phyloP scores from a whole-genome alignment of 2,113 vertebrate genomes.

The Amia ocellicauda region DNA sequence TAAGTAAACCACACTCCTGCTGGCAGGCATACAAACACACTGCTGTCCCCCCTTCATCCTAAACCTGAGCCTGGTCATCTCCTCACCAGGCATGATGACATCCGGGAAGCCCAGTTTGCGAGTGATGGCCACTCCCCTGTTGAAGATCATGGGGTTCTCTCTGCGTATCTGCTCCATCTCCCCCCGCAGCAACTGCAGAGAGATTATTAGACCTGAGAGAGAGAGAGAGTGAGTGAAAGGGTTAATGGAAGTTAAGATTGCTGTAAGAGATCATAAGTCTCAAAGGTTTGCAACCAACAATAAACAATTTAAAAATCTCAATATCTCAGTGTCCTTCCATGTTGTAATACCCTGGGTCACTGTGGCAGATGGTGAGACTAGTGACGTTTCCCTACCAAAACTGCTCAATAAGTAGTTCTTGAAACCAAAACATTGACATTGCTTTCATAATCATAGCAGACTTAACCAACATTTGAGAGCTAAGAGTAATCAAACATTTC shows the following conservation, averaged over 20 bases:
- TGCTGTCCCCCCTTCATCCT: background rate
- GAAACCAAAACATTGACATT: no score
- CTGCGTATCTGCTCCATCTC: slow-evolving; percentile 93
- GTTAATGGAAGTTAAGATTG: background rate
- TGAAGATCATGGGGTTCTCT: slow-evolving; percentile 89
- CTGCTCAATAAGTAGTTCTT: no score
- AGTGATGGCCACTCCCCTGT: slow-evolving; percentile 81
- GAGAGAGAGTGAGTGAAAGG: slow-evolving; percentile 20
- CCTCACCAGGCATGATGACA: slow-evolving; percentile 92
- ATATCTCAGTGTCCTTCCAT: no score
- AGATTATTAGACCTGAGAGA: slow-evolving; percentile 87
- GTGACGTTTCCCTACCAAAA: no score
- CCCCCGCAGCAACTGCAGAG: slow-evolving; percentile 88
- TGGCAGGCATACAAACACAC: background rate
- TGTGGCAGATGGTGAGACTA: no score
- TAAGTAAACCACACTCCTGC: background rate
- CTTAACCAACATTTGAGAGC: no score
- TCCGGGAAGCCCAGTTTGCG: slow-evolving; percentile 93
- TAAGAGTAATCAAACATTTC: no score
- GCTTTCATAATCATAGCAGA: no score
- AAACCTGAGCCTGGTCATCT: slow-evolving; percentile 17
- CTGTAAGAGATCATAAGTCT: no score
- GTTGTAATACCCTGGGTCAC: no score
- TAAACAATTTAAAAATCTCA: no score
- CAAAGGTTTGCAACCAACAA: no score